Evolutionary conservation across 2,888 invertebrate species (phyloP).

Genomic region (Rosalia funebris): DNA sequence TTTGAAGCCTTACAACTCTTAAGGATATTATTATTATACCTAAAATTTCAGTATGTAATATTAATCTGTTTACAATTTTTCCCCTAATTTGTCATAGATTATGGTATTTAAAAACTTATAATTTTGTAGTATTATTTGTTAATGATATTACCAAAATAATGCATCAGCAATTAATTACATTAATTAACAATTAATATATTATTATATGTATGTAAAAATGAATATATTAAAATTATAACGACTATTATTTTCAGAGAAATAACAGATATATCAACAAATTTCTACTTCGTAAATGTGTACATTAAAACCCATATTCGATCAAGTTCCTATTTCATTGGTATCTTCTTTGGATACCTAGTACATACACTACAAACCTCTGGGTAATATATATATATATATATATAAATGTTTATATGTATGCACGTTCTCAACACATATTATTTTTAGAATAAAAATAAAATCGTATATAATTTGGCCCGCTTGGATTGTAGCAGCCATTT

Average conservation of each 20-base stretch:
- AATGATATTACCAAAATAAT: too few species aligned
- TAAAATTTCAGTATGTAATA: too few species aligned
- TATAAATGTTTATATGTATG: background rate
- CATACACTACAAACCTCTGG: slow-evolving; percentile 72
- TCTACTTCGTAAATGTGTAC: slow-evolving; percentile 73
- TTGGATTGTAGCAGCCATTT: slow-evolving; percentile 55
- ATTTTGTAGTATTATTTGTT: too few species aligned
- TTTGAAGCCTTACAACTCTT: too few species aligned
- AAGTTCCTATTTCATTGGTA: slow-evolving; percentile 74
- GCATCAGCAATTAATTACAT: too few species aligned
- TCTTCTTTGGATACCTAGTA: slow-evolving; percentile 73
- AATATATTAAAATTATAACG: too few species aligned
- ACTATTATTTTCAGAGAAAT: slow-evolving; percentile 76
- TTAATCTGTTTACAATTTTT: too few species aligned
- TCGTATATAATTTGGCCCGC: slow-evolving; percentile 46
- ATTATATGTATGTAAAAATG: too few species aligned
- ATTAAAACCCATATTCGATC: slow-evolving; percentile 82
- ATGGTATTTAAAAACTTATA: too few species aligned
- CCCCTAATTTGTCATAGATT: too few species aligned
- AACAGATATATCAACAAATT: slow-evolving; percentile 71
- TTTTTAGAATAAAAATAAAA: slow-evolving; percentile 57
- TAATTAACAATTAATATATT: too few species aligned
- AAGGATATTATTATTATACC: too few species aligned
- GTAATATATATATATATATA: slow-evolving; percentile 61
- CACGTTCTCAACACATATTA: slow-evolving; percentile 4